phyloP scores from a whole-genome alignment of 2,113 vertebrate genomes.

The Orientallactaga bullata region DNA sequence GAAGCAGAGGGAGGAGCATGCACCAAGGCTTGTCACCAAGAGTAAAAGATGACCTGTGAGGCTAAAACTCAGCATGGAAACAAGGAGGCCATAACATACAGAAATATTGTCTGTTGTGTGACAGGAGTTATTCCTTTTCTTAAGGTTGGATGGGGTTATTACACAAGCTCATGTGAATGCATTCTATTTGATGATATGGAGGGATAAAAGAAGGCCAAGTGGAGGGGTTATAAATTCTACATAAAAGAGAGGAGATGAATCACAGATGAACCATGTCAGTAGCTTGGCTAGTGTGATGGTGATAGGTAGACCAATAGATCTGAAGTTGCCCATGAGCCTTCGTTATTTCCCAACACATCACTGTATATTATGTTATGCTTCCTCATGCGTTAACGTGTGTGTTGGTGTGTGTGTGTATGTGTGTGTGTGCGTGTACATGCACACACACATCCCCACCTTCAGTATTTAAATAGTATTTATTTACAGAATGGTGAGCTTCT shows the following conservation, averaged over 20 bases:
- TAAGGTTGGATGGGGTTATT: background rate
- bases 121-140: background rate
- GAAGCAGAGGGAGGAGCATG: background rate
- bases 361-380: too few relatives aligned
- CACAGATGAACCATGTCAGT: background rate
- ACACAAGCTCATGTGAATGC: background rate
- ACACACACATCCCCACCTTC: background rate
- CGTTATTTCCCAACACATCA: background rate
- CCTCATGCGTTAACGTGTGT: background rate
- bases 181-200: background rate
- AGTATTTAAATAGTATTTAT: background rate
- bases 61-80: background rate
- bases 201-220: background rate
- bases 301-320: background rate
- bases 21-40: background rate
- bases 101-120: accelerated
- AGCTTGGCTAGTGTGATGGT: background rate
- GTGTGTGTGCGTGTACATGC: too few relatives aligned
- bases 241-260: background rate
- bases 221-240: background rate
- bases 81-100: background rate
- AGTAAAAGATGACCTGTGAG: too few relatives aligned
- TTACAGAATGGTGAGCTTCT: background rate
- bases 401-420: too few relatives aligned
- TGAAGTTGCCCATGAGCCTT: background rate